Percentiles rank a stretch among this genome's conserved stretches.
phyloP scores from a whole-genome alignment of 2,113 vertebrate species.

The Bubo bubo region DNA sequence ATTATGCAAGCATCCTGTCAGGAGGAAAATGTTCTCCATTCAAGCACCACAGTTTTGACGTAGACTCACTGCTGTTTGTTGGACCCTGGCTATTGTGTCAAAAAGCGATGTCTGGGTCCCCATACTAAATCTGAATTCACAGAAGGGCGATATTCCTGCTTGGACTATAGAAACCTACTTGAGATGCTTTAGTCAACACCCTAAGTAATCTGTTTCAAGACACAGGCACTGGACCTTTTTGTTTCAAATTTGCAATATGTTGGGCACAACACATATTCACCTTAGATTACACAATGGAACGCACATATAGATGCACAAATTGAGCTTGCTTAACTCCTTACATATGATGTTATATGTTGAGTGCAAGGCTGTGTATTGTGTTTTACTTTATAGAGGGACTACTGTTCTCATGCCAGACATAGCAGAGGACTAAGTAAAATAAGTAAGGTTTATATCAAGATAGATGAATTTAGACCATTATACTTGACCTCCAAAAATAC shows the following conservation, averaged over 20 bases:
- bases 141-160: not conserved
- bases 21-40: not conserved
- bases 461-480: not conserved
- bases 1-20: not conserved
- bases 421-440: not conserved
- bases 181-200: not conserved
- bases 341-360: not conserved
- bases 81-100: not conserved
- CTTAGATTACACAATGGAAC: not conserved
- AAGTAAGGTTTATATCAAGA: not conserved
- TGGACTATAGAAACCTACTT: not conserved
- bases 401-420: not conserved
- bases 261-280: not conserved
- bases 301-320: rapidly evolving
- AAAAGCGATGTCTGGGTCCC: not conserved
- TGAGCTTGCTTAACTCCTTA: not conserved
- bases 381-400: not conserved
- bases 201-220: not conserved
- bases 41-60: not conserved
- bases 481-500: not conserved
- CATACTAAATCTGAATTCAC: not conserved
- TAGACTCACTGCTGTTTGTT: not conserved
- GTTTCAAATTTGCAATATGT: not conserved
- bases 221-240: not conserved
- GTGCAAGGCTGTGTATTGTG: not conserved